Conservation (phyloP, 2,888 invertebrate species). For the Nowickia ferox region DNA sequence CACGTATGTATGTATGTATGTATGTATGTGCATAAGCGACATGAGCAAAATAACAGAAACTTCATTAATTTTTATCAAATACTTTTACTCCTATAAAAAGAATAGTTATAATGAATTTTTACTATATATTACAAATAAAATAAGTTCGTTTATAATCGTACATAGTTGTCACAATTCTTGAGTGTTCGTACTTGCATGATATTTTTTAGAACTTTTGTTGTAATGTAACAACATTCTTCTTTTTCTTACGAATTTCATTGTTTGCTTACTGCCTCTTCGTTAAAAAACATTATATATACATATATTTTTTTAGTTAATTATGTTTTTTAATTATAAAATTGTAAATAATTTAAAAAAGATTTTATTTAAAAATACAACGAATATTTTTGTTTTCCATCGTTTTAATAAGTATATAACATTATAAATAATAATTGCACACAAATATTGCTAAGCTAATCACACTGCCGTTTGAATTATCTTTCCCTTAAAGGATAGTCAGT, state of each 20-base stretch:
- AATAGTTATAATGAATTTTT: slow-evolving; percentile 7
- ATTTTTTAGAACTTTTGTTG: slow-evolving; percentile 21
- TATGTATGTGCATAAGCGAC: not conserved
- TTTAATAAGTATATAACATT: not conserved
- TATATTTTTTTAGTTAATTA: slow-evolving; percentile 1
- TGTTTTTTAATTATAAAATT: slow-evolving; percentile 38
- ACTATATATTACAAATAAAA: slow-evolving; percentile 17
- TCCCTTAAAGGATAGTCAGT: slow-evolving; percentile 20
- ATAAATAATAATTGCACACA: slow-evolving; percentile 45
- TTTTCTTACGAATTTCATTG: not conserved
- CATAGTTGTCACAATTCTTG: slow-evolving; percentile 42
- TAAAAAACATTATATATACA: slow-evolving; percentile 3
- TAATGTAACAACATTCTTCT: not conserved
- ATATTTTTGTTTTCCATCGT: slow-evolving; percentile 73
- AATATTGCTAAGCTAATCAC: slow-evolving; percentile 79
- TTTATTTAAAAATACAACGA: slow-evolving; percentile 76
- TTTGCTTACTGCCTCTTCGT: slow-evolving; percentile 44
- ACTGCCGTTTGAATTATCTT: slow-evolving; percentile 76
- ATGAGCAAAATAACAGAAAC: slow-evolving; percentile 20
- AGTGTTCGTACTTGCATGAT: slow-evolving; percentile 47
- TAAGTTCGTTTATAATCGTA: slow-evolving; percentile 26
- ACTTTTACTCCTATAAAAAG: slow-evolving; percentile 38
- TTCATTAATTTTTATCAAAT: slow-evolving; percentile 40
- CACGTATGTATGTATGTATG: too few relatives aligned
- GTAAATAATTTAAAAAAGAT: slow-evolving; percentile 51